A percentile compares a stretch with the other conserved stretches of the same genome.
These are phyloP conservation scores for Daphoenositta chrysoptera DNA, from an alignment of 2,113 vertebrate species.

Conservation along the genomic window DNA sequence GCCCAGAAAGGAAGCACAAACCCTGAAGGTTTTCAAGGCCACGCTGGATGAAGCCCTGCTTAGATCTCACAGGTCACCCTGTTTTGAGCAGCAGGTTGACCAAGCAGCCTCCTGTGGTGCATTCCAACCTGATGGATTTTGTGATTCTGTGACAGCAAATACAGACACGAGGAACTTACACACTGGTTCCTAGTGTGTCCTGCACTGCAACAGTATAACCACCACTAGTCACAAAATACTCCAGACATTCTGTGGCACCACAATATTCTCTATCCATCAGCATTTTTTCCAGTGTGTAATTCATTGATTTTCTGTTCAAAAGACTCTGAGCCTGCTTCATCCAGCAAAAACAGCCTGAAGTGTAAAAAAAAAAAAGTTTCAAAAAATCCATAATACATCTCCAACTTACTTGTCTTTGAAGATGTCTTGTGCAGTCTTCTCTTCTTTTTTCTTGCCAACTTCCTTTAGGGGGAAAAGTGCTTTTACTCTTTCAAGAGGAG, in stretches of 20 bases:
- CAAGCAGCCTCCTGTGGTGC: background rate
- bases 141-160: background rate
- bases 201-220: background rate
- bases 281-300: background rate
- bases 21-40: background rate
- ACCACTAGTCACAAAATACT: background rate
- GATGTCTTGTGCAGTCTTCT: constrained; percentile 85
- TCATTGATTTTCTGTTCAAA: background rate
- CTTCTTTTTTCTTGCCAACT: constrained; percentile 84
- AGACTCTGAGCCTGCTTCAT: background rate
- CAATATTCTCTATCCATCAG: background rate
- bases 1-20: background rate
- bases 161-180: background rate
- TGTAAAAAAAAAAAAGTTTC: background rate
- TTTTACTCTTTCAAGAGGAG: constrained; percentile 82
- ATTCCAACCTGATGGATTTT: background rate
- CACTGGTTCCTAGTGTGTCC: background rate
- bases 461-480: constrained; percentile 85
- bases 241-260: background rate
- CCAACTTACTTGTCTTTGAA: constrained; percentile 85
- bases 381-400: background rate
- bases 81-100: background rate
- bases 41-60: background rate
- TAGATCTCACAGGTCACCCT: background rate
- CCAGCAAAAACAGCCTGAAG: background rate